Evolutionary conservation across 2,113 vertebrate species (phyloP).

Genomic region (Gallinago paraguaiae): DNA sequence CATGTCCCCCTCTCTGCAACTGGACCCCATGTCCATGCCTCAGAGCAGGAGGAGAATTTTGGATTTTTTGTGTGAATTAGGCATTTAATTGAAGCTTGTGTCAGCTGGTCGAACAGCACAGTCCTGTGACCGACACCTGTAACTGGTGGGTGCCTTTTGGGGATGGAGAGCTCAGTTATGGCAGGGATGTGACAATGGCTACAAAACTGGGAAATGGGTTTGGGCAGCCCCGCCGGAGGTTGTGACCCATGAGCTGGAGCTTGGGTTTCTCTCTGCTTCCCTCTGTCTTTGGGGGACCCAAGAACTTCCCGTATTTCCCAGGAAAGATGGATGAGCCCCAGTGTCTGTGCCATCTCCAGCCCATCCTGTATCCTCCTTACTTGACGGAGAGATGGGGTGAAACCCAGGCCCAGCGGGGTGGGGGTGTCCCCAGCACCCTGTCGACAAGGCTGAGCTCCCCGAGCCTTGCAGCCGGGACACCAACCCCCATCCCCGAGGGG

Average conservation of each 20-base stretch:
- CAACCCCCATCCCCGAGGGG: background rate
- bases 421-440: background rate
- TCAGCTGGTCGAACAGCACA: background rate
- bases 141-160: background rate
- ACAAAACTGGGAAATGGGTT: background rate
- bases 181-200: background rate
- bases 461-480: rapidly evolving
- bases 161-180: background rate
- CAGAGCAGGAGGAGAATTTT: background rate
- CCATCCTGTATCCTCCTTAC: background rate
- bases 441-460: background rate
- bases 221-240: background rate
- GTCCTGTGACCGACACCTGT: background rate
- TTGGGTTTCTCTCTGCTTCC: background rate
- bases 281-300: background rate
- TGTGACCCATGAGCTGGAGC: background rate
- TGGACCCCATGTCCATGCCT: background rate
- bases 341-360: background rate
- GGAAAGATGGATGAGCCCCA: background rate
- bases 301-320: background rate
- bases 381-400: background rate
- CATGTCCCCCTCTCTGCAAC: background rate
- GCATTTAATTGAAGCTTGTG: background rate
- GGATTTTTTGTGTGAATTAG: background rate
- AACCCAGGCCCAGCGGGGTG: rapidly evolving